Evolutionary conservation across 2,113 vertebrate genomes (phyloP), one percentile per base, ranked within the genome.

Genomic region (Scomber japonicus): DNA sequence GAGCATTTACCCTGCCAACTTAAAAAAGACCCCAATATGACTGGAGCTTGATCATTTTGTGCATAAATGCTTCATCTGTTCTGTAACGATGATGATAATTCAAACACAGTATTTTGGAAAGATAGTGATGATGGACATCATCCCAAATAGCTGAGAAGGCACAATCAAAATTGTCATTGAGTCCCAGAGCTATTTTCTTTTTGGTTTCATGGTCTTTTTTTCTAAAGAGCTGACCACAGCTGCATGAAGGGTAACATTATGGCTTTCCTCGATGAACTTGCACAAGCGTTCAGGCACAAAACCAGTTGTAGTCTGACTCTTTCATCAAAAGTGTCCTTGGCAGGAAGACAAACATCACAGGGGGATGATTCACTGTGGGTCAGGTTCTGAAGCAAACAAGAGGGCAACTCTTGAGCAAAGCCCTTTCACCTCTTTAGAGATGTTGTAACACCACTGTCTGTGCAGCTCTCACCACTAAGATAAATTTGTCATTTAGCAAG

Each of bases 361-460:
- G 44, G 27, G 59, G 72, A 64, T 87, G 85, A 87, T 85, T 91
- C 80, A 88, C 55, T 35, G 40, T 59, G 51, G 80, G 71, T 82
- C 65, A 30, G 46, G 50, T 77, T 72, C 11, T 80, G 74, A 30
- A 48, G 51, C 54, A 80, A 73, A 81, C 60, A 67, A 40, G 44
- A 71, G 61, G 73, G 63, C 63, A 70, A 56, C 30, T 80, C 54
- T 64, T 49, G 48, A 80, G 61, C 74, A 65, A 82, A 84, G 64
- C 65, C 57, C 70, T 88, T 86, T 85, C 55, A 84, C 83, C 71
- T 76, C 70, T 13, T 75, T 53, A 12, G 24, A 62, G 45, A 65
- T 61, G 55, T 82, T 82, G 66, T 59, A 53, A 80, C 44, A 60
- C 81, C 35, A 60, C 6, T 30, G 48, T 69, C 48, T 27, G 27